Conservation (phyloP, 2,888 invertebrate genomes). For the Tetanocera ferruginea region DNA sequence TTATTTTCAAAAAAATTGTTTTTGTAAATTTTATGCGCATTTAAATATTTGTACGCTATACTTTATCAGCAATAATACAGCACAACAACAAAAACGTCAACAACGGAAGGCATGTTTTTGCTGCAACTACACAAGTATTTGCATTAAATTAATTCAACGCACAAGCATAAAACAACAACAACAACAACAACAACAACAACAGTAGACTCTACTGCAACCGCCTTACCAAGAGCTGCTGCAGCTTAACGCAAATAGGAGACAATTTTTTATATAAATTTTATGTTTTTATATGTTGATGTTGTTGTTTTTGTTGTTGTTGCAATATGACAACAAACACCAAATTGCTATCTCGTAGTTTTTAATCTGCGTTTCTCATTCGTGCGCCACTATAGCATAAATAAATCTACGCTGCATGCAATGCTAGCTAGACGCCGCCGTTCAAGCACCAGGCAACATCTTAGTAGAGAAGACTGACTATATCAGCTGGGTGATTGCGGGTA, state of each 20-base stretch:
- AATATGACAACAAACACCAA: too few species aligned
- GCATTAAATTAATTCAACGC: neutral
- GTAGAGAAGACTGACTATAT: too few species aligned
- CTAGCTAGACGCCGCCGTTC: too few species aligned
- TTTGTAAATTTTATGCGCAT: too few species aligned
- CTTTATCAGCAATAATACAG: too few species aligned
- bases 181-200: neutral
- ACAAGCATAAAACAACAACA: neutral
- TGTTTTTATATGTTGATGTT: neutral
- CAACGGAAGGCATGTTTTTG: neutral
- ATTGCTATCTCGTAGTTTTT: too few species aligned
- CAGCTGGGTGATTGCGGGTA: too few species aligned
- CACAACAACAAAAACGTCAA: constrained; percentile 1
- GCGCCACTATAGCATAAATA: too few species aligned
- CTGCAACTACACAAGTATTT: neutral
- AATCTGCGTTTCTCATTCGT: too few species aligned
- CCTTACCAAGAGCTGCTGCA: neutral
- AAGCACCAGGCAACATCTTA: too few species aligned
- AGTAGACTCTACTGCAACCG: neutral
- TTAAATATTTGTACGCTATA: too few species aligned
- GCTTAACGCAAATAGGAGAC: neutral
- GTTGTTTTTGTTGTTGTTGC: neutral
- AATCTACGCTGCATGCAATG: too few species aligned
- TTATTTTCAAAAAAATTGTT: neutral
- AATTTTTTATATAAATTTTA: constrained; percentile 7